These are phyloP conservation scores for Colletes gigas DNA, from an alignment of 1,140 invertebrate genomes.

Conservation along the genomic window DNA sequence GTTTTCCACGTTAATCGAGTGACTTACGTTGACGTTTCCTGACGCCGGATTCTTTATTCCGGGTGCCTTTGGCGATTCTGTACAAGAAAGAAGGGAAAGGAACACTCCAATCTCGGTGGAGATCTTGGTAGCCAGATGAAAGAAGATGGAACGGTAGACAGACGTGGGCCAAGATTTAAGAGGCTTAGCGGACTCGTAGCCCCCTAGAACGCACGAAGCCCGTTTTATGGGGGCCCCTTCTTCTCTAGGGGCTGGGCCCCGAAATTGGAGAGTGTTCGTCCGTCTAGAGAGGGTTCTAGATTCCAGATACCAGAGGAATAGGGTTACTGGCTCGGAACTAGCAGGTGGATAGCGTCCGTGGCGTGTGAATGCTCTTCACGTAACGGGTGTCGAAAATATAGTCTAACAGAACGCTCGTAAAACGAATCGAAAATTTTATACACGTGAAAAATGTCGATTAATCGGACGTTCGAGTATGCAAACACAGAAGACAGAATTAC, in stretches of 20 bases:
- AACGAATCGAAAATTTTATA: neutral
- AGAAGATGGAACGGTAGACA: constrained; percentile 42
- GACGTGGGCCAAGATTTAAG: constrained; percentile 62
- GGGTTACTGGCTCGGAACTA: constrained; percentile 65
- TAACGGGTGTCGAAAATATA: constrained; percentile 65
- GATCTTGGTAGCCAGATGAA: constrained; percentile 53
- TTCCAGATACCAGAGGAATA: constrained; percentile 68
- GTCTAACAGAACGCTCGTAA: neutral
- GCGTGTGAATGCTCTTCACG: constrained; percentile 48
- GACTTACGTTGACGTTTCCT: constrained; percentile 1
- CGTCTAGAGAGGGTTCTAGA: constrained; percentile 63
- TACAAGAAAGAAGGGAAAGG: neutral
- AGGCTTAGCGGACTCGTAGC: constrained; percentile 51
- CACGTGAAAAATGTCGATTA: neutral
- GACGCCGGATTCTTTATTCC: constrained; percentile 15
- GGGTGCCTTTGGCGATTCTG: constrained; percentile 8
- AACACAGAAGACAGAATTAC: no score
- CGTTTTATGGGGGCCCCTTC: constrained; percentile 54
- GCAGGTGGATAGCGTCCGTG: constrained; percentile 67
- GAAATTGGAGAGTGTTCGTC: constrained; percentile 61
- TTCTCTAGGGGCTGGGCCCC: constrained; percentile 56
- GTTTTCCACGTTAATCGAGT: constrained; percentile 16
- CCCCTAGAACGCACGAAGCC: constrained; percentile 50
- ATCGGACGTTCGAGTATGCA: no score
- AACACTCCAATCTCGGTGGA: constrained; percentile 42